Percentiles rank a stretch among this genome's conserved stretches.
These are phyloP conservation scores for Pachycephala philippinensis DNA, from an alignment of 2,113 vertebrate genomes.

Conservation along the genomic window DNA sequence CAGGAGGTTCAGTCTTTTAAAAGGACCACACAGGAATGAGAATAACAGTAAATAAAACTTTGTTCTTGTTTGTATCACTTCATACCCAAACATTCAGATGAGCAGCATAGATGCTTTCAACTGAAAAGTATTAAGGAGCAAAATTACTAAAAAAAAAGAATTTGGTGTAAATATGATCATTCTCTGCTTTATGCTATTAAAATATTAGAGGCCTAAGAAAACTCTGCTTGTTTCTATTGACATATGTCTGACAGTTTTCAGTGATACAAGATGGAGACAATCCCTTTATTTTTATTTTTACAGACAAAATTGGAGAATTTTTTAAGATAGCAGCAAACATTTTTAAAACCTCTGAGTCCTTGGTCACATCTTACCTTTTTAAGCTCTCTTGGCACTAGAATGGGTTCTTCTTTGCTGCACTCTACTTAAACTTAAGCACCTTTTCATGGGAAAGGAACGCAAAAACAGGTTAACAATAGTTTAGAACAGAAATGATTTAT, in stretches of 20 bases:
- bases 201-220: background rate
- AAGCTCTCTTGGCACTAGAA: background rate
- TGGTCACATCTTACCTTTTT: slow-evolving; percentile 19
- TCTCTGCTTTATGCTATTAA: background rate
- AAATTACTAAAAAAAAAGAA: background rate
- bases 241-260: background rate
- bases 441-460: background rate
- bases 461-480: background rate
- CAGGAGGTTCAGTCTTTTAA: background rate
- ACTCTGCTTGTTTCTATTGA: background rate
- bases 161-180: background rate
- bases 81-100: background rate
- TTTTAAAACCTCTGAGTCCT: background rate
- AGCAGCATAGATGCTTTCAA: background rate
- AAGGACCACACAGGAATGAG: background rate
- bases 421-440: background rate
- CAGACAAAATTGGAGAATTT: background rate
- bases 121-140: background rate
- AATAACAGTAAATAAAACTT: background rate
- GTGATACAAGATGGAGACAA: background rate
- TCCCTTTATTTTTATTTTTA: background rate
- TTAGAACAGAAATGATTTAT: background rate
- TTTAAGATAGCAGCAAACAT: background rate
- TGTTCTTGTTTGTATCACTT: background rate
- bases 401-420: background rate